Evolutionary conservation across 1,140 invertebrate genomes (phyloP).

Genomic region (Nasonia giraulti): DNA sequence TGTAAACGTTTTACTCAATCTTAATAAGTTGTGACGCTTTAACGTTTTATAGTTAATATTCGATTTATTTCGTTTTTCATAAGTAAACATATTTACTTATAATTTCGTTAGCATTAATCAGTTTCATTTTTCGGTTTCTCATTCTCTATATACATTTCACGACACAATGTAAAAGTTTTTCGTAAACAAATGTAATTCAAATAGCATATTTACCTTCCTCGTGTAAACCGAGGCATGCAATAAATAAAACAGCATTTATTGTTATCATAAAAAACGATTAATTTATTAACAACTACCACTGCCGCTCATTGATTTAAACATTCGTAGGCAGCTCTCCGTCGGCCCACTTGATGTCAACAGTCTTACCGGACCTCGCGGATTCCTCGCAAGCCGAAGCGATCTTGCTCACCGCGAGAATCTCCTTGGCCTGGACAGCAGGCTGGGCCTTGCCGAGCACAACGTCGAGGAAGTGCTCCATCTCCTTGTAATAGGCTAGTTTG

Average conservation of each 20-base stretch:
- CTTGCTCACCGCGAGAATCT: constrained; percentile 76
- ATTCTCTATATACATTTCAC: not conserved
- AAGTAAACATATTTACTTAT: not conserved
- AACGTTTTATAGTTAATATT: no score
- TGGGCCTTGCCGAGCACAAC: constrained; percentile 73
- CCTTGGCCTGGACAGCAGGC: constrained; percentile 69
- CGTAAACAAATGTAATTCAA: not conserved
- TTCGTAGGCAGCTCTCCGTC: constrained; percentile 62
- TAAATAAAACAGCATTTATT: no score
- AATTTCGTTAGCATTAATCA: not conserved
- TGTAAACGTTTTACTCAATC: no score
- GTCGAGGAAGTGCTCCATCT: constrained; percentile 81
- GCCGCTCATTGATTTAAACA: not conserved
- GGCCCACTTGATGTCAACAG: constrained; percentile 72
- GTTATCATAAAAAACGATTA: no score
- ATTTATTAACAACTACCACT: not conserved
- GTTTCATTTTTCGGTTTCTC: not conserved
- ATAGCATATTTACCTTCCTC: no score
- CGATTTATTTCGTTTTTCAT: no score
- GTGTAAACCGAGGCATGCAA: no score
- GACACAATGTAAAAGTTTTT: not conserved
- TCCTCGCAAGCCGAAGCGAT: constrained; percentile 77
- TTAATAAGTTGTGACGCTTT: no score
- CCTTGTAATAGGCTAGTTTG: constrained; percentile 75
- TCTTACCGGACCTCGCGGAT: constrained; percentile 73